These are phyloP conservation scores for Andricus grossulariae DNA, from an alignment of 1,140 invertebrate genomes.

Conservation along the genomic window DNA sequence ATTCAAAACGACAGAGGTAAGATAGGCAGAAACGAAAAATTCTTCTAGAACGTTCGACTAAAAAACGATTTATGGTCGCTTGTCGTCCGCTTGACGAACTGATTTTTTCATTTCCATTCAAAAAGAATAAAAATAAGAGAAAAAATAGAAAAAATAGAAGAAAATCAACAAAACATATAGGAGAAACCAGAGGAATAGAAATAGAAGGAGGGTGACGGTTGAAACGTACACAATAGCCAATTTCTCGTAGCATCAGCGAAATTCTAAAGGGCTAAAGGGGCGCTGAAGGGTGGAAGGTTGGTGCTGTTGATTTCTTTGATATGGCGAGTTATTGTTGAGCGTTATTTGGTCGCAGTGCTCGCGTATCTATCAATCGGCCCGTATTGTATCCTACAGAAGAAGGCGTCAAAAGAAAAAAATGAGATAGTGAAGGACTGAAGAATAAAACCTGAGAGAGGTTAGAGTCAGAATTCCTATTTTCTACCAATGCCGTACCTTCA, in stretches of 20 bases:
- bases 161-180: not conserved
- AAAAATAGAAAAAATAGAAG: too few species aligned
- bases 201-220: not conserved
- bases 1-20: too few species aligned
- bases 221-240: conserved; percentile 27
- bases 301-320: conserved; percentile 27
- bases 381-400: conserved; percentile 20
- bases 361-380: conserved; percentile 14
- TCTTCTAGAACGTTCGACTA: too few species aligned
- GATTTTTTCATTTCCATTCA: not conserved
- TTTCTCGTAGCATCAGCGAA: conserved; percentile 10
- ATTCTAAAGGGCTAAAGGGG: not conserved
- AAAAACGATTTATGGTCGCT: not conserved
- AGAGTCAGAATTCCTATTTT: not conserved
- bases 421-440: conserved; percentile 19
- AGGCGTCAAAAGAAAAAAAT: conserved; percentile 2
- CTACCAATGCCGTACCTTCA: conserved; percentile 12
- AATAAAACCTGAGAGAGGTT: not conserved
- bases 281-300: conserved; percentile 4
- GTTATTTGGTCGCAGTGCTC: conserved; percentile 18
- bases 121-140: too few species aligned
- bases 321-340: conserved; percentile 21
- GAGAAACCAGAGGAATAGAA: not conserved
- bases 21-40: too few species aligned
- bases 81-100: not conserved